phyloP scores from a whole-genome alignment of 2,113 vertebrate species.

The Numenius arquata region DNA sequence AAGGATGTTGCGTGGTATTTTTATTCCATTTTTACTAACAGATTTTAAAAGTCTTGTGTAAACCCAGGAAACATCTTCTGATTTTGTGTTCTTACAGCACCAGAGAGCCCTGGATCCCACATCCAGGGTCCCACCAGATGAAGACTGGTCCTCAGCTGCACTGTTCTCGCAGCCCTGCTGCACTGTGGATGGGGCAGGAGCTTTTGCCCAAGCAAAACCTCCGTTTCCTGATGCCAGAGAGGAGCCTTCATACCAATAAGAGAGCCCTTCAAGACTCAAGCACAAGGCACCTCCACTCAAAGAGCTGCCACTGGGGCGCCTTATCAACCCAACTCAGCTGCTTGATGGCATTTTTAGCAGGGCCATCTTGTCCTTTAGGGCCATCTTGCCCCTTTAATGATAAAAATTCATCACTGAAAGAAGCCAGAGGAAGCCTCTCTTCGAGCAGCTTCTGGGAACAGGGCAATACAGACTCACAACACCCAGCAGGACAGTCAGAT shows the following conservation, averaged over 20 bases:
- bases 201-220: background rate
- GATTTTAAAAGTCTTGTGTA: background rate
- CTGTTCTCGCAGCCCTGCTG: background rate
- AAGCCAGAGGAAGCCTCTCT: background rate
- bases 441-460: background rate
- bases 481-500: background rate
- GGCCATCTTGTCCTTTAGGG: too few relatives aligned
- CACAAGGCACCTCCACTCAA: fast-evolving
- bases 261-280: background rate
- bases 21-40: background rate
- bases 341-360: fast-evolving
- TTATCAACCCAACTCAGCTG: background rate
- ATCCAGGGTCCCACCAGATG: too few relatives aligned
- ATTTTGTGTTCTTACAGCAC: background rate
- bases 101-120: background rate
- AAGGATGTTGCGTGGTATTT: background rate
- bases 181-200: background rate
- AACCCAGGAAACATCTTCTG: background rate
- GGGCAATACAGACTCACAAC: fast-evolving
- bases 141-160: background rate
- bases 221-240: background rate
- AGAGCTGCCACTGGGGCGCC: background rate
- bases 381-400: background rate
- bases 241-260: background rate
- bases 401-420: background rate